phyloP scores from a whole-genome alignment of 1,140 invertebrate genomes.

The Formica exsecta region DNA sequence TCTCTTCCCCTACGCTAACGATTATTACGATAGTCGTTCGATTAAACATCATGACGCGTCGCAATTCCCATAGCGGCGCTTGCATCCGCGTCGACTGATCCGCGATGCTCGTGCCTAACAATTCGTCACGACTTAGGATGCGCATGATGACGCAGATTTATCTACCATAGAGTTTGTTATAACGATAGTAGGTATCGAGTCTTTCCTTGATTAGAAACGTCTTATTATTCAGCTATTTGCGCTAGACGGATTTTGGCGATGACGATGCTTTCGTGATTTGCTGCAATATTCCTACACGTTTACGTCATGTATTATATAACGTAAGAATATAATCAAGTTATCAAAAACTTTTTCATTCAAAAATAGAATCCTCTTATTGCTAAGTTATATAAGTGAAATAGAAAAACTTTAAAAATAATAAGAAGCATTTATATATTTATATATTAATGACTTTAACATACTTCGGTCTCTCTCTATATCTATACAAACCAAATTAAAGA shows the following conservation, averaged over 20 bases:
- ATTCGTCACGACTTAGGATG: slow-evolving; percentile 22
- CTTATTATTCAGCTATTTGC: slow-evolving; percentile 40
- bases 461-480: too few species aligned
- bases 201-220: slow-evolving; percentile 43
- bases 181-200: slow-evolving; percentile 16
- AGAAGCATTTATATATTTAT: background rate
- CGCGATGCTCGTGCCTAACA: slow-evolving; percentile 42
- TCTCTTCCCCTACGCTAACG: slow-evolving; percentile 54
- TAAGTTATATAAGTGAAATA: background rate
- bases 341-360: slow-evolving; percentile 1
- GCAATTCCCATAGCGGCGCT: slow-evolving; percentile 46
- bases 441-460: background rate
- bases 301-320: background rate
- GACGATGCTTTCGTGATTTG: slow-evolving; percentile 62
- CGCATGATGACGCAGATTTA: slow-evolving; percentile 59
- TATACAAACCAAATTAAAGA: too few species aligned
- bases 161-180: slow-evolving; percentile 36
- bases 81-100: slow-evolving; percentile 42
- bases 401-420: background rate
- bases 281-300: slow-evolving; percentile 15
- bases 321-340: slow-evolving; percentile 4
- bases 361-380: background rate
- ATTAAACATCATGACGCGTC: slow-evolving; percentile 64
- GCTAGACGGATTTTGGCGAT: slow-evolving; percentile 55
- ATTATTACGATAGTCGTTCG: slow-evolving; percentile 63